phyloP scores from a whole-genome alignment of 2,888 invertebrate genomes.

The Mythimna ferrago region DNA sequence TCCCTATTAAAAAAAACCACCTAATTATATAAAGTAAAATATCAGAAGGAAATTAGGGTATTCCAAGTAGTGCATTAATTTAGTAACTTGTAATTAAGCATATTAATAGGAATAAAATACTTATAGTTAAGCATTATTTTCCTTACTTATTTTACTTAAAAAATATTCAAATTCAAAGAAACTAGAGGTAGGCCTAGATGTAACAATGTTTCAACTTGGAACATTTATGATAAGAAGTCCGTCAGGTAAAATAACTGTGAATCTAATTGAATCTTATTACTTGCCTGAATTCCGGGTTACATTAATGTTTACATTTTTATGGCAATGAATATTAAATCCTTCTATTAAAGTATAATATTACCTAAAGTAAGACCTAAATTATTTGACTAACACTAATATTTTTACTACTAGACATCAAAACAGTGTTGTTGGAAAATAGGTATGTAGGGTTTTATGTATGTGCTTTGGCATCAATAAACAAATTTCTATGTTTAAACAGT shows the following conservation, averaged over 20 bases:
- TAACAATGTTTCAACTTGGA: slow-evolving; percentile 5
- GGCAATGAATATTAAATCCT: slow-evolving; percentile 47
- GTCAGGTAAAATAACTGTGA: slow-evolving; percentile 2
- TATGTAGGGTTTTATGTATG: slow-evolving; percentile 59
- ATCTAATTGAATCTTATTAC: neutral
- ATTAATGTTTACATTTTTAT: slow-evolving; percentile 40
- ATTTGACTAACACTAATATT: slow-evolving; percentile 62
- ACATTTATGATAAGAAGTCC: neutral
- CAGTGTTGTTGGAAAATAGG: slow-evolving; percentile 54
- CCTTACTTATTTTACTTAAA: slow-evolving; percentile 11
- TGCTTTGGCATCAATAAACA: slow-evolving; percentile 66
- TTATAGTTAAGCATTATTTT: slow-evolving; percentile 39
- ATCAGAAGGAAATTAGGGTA: slow-evolving; percentile 51
- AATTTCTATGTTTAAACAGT: slow-evolving; percentile 58
- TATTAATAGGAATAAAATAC: slow-evolving; percentile 46
- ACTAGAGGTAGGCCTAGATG: slow-evolving; percentile 20
- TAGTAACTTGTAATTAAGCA: slow-evolving; percentile 53
- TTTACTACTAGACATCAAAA: slow-evolving; percentile 57
- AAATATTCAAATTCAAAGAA: slow-evolving; percentile 27
- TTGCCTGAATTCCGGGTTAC: slow-evolving; percentile 17
- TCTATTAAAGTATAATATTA: slow-evolving; percentile 46
- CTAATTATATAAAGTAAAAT: slow-evolving; percentile 17
- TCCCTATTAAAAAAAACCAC: neutral
- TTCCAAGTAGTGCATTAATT: slow-evolving; percentile 39
- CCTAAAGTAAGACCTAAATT: slow-evolving; percentile 53